Percentiles rank a stretch among this genome's conserved stretches.
These are phyloP conservation scores for Urocitellus parryii DNA, from an alignment of 2,113 vertebrate genomes.

Conservation along the genomic window DNA sequence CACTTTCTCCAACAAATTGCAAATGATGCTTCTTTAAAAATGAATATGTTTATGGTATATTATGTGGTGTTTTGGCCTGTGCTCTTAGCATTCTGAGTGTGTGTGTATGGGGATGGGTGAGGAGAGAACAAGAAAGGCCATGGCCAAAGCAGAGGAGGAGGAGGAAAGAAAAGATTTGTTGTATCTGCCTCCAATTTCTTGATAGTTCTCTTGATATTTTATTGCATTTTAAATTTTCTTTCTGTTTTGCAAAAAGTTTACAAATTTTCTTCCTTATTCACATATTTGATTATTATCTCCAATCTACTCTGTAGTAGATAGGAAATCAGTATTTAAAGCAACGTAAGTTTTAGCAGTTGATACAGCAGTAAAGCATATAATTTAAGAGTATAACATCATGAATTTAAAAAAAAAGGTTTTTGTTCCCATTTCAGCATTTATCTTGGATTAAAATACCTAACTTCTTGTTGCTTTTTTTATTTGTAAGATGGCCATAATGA, in stretches of 20 bases:
- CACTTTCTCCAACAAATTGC: neutral
- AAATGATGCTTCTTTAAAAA: neutral
- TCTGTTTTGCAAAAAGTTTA: neutral
- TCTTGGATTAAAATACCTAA: neutral
- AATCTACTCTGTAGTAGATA: neutral
- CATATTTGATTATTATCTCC: neutral
- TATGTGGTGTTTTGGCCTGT: neutral
- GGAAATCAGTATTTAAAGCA: neutral
- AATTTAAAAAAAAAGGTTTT: neutral
- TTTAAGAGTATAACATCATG: neutral
- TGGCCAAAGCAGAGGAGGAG: neutral
- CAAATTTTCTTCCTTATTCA: neutral
- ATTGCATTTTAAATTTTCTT: constrained; percentile 24
- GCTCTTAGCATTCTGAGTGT: neutral
- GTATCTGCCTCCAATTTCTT: neutral
- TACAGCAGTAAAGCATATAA: neutral
- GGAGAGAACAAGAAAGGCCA: neutral
- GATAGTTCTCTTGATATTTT: neutral
- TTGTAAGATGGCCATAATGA: neutral
- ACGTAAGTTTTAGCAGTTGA: neutral
- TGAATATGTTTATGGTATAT: neutral
- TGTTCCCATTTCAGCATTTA: neutral
- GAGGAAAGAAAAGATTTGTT: too few species aligned
- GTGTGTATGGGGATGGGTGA: neutral
- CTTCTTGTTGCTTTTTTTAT: neutral